Conservation (phyloP, 1,140 invertebrate species). For the Drosophila persimilis region DNA sequence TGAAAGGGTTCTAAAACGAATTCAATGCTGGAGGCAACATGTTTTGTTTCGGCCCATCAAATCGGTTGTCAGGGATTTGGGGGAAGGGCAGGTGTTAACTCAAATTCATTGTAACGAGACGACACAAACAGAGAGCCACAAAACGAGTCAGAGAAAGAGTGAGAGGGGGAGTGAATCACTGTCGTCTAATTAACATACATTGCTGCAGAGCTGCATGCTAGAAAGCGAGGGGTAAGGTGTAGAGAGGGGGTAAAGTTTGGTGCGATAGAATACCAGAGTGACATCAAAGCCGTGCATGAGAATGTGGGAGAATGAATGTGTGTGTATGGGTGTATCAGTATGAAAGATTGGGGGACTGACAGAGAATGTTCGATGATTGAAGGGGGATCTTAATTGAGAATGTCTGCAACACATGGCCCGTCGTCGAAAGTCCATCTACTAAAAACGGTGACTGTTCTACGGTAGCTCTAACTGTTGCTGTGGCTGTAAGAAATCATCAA, state of each 20-base stretch:
- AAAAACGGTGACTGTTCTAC: too few relatives aligned
- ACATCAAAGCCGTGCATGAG: too few relatives aligned
- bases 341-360: too few relatives aligned
- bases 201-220: background rate
- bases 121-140: slow-evolving; percentile 13
- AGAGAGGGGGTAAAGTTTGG: background rate
- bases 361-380: too few relatives aligned
- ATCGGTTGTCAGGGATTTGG: slow-evolving; percentile 35
- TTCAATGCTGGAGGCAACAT: slow-evolving; percentile 29
- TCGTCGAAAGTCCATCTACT: slow-evolving; percentile 33
- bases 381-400: slow-evolving; percentile 8
- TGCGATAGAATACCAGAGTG: background rate
- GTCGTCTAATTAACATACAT: slow-evolving; percentile 59
- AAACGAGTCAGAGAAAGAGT: background rate
- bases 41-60: slow-evolving; percentile 23
- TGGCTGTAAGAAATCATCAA: slow-evolving; percentile 62
- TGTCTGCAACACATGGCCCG: slow-evolving; percentile 23
- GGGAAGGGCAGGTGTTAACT: slow-evolving; percentile 11
- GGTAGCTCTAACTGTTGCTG: background rate
- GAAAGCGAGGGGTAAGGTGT: too few relatives aligned
- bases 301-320: background rate
- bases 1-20: slow-evolving; percentile 31
- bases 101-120: slow-evolving; percentile 46
- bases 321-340: too few relatives aligned
- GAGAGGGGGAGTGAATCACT: slow-evolving; percentile 32